phyloP scores from a whole-genome alignment of 2,888 invertebrate species.

The Opisthograptis luteolata region DNA sequence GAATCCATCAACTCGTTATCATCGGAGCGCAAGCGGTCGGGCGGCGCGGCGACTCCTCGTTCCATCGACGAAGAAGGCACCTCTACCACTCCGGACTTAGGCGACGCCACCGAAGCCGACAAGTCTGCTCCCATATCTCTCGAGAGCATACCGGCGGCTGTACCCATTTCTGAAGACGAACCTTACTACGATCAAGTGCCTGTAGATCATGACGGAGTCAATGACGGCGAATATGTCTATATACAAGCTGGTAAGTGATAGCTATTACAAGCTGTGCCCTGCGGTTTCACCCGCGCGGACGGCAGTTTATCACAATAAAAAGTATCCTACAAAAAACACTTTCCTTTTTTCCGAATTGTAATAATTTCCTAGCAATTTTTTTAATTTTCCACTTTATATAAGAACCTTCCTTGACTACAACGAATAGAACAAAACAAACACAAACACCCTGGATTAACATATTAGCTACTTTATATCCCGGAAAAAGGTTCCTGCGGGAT shows the following conservation, averaged over 20 bases:
- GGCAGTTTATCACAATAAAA: too few relatives aligned
- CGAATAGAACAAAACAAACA: too few relatives aligned
- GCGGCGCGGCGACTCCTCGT: conserved; percentile 79
- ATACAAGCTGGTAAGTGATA: conserved; percentile 87
- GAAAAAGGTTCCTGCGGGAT: too few relatives aligned
- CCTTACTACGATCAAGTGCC: conserved; percentile 90
- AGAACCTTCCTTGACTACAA: too few relatives aligned
- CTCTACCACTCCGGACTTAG: conserved; percentile 69
- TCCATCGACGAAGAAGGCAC: conserved; percentile 77
- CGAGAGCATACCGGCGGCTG: conserved; percentile 70
- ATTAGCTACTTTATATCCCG: too few relatives aligned
- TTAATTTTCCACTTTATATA: too few relatives aligned
- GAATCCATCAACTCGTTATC: conserved; percentile 87
- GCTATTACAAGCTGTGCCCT: too few relatives aligned
- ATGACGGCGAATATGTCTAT: conserved; percentile 90
- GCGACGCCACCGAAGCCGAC: conserved; percentile 63
- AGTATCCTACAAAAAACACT: too few relatives aligned
- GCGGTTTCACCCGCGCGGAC: too few relatives aligned
- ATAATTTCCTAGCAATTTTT: too few relatives aligned
- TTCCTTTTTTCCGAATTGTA: too few relatives aligned
- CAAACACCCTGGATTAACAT: too few relatives aligned
- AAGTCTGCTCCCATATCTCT: conserved; percentile 74
- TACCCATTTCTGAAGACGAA: conserved; percentile 79
- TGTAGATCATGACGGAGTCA: conserved; percentile 74
- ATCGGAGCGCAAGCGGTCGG: conserved; percentile 83